Conservation (phyloP, 2,113 vertebrate genomes). For the Patagioenas fasciata region DNA sequence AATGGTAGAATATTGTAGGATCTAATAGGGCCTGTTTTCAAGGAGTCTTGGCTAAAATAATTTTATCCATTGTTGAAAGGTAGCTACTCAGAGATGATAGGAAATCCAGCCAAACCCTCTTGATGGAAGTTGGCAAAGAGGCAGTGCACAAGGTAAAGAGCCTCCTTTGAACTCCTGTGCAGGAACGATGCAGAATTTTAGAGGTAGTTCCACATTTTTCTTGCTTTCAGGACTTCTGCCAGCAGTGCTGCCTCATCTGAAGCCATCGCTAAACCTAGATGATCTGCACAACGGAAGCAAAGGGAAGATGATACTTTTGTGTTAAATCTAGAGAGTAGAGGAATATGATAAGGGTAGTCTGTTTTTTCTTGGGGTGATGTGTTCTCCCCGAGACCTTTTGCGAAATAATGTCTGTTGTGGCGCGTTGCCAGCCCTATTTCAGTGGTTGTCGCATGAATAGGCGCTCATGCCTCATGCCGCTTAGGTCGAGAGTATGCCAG, state of each 20-base stretch:
- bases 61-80: background rate
- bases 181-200: background rate
- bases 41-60: background rate
- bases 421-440: background rate
- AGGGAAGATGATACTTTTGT: background rate
- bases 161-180: background rate
- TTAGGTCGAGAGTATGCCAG: background rate
- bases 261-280: background rate
- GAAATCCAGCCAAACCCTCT: background rate
- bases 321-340: background rate
- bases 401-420: background rate
- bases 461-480: background rate
- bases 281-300: background rate
- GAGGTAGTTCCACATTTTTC: background rate
- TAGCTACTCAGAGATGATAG: background rate
- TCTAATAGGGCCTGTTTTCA: background rate
- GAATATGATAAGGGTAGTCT: background rate
- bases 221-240: background rate
- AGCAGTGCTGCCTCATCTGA: background rate
- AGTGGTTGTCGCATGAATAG: background rate
- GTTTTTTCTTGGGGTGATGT: background rate
- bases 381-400: background rate
- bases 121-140: background rate
- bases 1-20: background rate
- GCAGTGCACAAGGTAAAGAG: background rate